phyloP scores from a whole-genome alignment of 2,113 vertebrate genomes.

The Dasyurus viverrinus region DNA sequence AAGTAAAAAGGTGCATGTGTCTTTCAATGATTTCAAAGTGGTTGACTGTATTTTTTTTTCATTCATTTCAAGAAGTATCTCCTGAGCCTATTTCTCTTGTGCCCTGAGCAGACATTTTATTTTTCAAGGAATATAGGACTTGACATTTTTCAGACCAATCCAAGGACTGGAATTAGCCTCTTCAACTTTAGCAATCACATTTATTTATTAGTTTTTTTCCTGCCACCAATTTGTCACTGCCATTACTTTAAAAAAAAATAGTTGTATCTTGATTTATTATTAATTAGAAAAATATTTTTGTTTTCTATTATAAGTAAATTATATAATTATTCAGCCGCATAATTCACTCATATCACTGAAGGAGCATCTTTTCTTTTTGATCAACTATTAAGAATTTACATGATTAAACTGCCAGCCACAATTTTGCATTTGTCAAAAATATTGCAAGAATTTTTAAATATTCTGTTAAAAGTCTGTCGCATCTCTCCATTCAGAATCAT shows the following conservation, averaged over 20 bases:
- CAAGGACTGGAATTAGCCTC: background rate
- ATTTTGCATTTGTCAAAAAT: conserved; percentile 39
- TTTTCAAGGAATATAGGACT: conserved; percentile 27
- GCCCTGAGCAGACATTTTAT: conserved; percentile 47
- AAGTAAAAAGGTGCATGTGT: conserved; percentile 46
- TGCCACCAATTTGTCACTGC: conserved; percentile 1
- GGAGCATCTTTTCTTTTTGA: conserved; percentile 28
- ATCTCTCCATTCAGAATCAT: conserved; percentile 1
- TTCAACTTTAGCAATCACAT: conserved; percentile 23
- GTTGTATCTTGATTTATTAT: conserved; percentile 22
- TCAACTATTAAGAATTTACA: conserved; percentile 50
- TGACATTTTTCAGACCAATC: conserved; percentile 34
- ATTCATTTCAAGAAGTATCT: conserved; percentile 47
- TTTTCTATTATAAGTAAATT: conserved; percentile 35
- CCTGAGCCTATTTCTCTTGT: conserved; percentile 23
- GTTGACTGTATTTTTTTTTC: conserved; percentile 44
- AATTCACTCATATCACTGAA: conserved; percentile 41
- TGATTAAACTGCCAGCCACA: conserved; percentile 47
- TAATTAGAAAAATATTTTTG: conserved; percentile 21
- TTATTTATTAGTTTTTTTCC: conserved; percentile 34
- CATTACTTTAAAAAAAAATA: conserved; percentile 43
- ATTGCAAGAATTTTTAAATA: conserved; percentile 42
- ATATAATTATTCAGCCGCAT: conserved; percentile 19
- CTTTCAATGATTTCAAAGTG: conserved; percentile 31
- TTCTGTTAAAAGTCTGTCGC: conserved; percentile 19